These are phyloP conservation scores for Rhinophrynus dorsalis DNA, from an alignment of 2,797 vertebrate genomes.

Conservation along the genomic window DNA sequence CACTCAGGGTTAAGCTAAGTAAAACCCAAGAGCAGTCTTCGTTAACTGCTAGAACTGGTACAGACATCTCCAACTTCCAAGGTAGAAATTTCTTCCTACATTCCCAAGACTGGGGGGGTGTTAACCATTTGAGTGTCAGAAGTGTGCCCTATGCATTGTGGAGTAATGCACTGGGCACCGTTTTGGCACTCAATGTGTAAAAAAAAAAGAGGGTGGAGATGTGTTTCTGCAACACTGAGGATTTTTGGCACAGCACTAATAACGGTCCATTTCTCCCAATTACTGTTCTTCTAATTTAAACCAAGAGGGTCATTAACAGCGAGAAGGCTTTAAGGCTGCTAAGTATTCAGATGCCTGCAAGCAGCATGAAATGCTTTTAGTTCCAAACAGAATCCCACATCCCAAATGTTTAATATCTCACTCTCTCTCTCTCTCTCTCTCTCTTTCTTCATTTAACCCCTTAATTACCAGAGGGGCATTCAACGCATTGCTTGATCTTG, in stretches of 20 bases:
- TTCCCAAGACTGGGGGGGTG: neutral
- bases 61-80: neutral
- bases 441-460: no score
- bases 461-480: no score
- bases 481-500: no score
- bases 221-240: constrained; percentile 3
- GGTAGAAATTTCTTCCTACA: neutral
- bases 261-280: constrained; percentile 21
- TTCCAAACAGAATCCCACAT: neutral
- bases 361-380: constrained; percentile 18
- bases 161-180: no score
- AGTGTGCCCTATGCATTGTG: no score
- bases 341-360: constrained; percentile 4
- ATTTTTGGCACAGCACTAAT: constrained; percentile 4
- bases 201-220: constrained; percentile 14
- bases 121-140: no score
- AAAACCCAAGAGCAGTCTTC: neutral
- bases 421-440: no score
- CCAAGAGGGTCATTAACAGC: constrained; percentile 21
- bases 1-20: neutral
- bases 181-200: no score
- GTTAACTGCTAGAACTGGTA: neutral
- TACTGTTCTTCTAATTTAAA: neutral
- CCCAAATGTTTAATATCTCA: neutral
- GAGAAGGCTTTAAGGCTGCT: neutral